phyloP scores from a whole-genome alignment of 2,113 vertebrate species.

The Saguinus imperator region DNA sequence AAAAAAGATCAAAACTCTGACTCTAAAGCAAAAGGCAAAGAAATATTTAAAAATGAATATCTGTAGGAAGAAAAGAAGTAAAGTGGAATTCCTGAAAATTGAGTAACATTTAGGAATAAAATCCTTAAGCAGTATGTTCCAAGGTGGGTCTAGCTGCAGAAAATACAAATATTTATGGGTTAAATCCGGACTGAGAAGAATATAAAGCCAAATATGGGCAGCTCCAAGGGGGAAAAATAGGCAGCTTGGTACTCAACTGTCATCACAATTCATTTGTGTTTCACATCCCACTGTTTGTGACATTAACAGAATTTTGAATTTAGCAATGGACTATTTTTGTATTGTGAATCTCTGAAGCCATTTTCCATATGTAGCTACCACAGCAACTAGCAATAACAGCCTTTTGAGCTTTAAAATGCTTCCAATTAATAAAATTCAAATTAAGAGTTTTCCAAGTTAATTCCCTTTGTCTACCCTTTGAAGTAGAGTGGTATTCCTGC shows the following conservation, averaged over 20 bases:
- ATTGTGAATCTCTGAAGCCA: conserved; percentile 76
- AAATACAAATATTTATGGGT: conserved; percentile 79
- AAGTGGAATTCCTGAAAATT: neutral
- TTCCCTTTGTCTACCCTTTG: conserved; percentile 28
- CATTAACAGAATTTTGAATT: conserved; percentile 80
- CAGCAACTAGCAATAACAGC: conserved; percentile 56
- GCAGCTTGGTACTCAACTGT: conserved; percentile 79
- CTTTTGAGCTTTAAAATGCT: conserved; percentile 73
- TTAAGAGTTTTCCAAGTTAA: conserved; percentile 48
- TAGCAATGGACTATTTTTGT: conserved; percentile 80
- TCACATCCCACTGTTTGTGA: conserved; percentile 80
- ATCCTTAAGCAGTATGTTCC: conserved; percentile 1
- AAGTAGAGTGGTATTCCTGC: neutral
- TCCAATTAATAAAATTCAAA: conserved; percentile 65
- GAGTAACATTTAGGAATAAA: conserved; percentile 41
- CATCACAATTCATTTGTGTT: conserved; percentile 79
- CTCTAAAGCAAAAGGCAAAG: neutral
- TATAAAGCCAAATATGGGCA: conserved; percentile 73
- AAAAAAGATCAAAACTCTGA: neutral
- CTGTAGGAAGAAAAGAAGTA: neutral
- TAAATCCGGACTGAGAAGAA: conserved; percentile 76
- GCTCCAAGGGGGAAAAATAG: conserved; percentile 56
- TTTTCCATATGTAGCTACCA: conserved; percentile 77
- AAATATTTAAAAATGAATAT: neutral
- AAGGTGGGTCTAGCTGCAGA: conserved; percentile 58